Evolutionary conservation across 2,113 vertebrate species (phyloP), one percentile per base, ranked within the genome.

Genomic region (Paraplagusia blochii): DNA sequence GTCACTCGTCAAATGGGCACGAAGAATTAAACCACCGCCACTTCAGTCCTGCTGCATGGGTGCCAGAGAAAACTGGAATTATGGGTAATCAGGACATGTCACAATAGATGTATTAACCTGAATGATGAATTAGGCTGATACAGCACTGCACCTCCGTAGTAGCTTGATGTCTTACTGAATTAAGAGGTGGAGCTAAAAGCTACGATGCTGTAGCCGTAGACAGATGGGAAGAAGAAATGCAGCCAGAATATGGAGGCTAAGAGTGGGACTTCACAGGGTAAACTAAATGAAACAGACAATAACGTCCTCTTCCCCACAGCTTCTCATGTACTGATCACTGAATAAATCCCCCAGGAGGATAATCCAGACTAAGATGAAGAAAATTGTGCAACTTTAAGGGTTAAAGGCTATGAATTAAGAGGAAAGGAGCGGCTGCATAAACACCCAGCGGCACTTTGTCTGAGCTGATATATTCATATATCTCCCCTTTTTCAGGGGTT

Each of bases 311-410:
- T 59, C 53, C 53, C 11, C 44, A 44, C 60, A 22, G 53, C 61
- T 59, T 57, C 60, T 55, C 42, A 59, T 50, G 51, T 66, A 52
- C 52, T 84, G 74, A 85, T 84, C 79, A 75, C 65, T 65, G 7
- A 76, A 67, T 72, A 82, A 88, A 89, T 86, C 85, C 82, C 73
- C 77, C 78, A 77, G 77, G 80, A 85, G 75, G 83, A 87, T 88
- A 85, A 85, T 77, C 74, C 58, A 66, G 74, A 67, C 59, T 77
- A 76, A 87, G 85, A 88, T 87, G 81, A 88, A 88, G 80, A 82
- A 81, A 78, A 80, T 76, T 29, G 40, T 71, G 75, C 80, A 84
- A 85, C 83, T 82, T 82, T 71, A 77, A 79, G 72, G 79, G 72
- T 67, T 54, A 74, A 56, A 44, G 62, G 48, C 66, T 58, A 53